Conservation (phyloP, 2,888 invertebrate species). For the Mesopsocus fuscifrons region DNA sequence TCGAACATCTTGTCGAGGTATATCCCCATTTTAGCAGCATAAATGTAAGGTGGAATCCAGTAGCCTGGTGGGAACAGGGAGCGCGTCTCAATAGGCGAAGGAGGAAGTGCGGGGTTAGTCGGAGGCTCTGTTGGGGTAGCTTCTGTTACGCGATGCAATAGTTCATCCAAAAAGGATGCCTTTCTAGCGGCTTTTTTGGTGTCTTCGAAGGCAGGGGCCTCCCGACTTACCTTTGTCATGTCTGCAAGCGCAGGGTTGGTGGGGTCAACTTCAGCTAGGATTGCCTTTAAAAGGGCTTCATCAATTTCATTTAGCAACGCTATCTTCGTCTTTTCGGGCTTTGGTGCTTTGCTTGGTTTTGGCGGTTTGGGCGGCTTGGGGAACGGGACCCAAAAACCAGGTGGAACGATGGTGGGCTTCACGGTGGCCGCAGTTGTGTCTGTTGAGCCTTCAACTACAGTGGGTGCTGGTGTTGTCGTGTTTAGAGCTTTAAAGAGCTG, state of each 20-base stretch:
- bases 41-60: slow-evolving; percentile 6
- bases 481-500: slow-evolving; percentile 4
- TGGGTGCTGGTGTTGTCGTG: neutral
- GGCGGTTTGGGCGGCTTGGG: slow-evolving; percentile 3
- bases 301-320: neutral
- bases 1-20: slow-evolving; percentile 5
- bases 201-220: neutral
- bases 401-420: slow-evolving; percentile 4
- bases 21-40: slow-evolving; percentile 7
- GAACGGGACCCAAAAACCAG: slow-evolving; percentile 4
- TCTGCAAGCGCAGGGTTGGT: neutral
- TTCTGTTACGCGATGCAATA: neutral
- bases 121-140: neutral
- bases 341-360: slow-evolving; percentile 1
- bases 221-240: neutral
- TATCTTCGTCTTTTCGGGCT: neutral
- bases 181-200: neutral
- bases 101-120: neutral
- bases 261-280: neutral
- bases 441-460: neutral
- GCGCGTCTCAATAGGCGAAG: neutral
- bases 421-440: neutral
- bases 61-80: slow-evolving; percentile 5
- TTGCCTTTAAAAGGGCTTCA: neutral
- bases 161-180: slow-evolving; percentile 7